Base-by-base conservation (phyloP, 2,888 invertebrate species). In the Apodemia zela region DNA sequence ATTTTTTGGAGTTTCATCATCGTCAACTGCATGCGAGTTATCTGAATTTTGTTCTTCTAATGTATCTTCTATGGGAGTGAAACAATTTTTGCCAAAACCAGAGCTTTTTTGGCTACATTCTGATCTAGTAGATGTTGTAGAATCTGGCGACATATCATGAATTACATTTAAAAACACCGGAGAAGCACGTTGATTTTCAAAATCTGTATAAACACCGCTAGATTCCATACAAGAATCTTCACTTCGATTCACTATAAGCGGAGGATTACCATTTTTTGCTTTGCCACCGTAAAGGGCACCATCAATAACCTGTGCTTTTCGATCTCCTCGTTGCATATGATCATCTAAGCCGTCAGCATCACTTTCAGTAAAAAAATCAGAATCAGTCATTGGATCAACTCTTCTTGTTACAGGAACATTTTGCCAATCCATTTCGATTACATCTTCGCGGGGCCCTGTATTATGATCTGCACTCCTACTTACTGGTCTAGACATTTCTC, bases 361-460 rank as follows among this genome's bases (percentile, higher is more conserved):
- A 76, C 97, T 97, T 87, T 97, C 97, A 7, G 97, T 97, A 79
- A 96, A 97, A 85, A 97, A 97, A 84, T 97, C 97, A 0, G 97
- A 97, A 85, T 97, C 97, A 0, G 97, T 97, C 97, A 97, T 96
- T 1, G 97, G 96, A 82, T 97, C 96, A 70, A 95, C 94, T 68
- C 96, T 92, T 72, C 95, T 89, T 65, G 94, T 93, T 60, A 94
- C 92, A 0, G 94, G 94, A 47, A 93, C 93, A 79, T 93, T 93
- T 72, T 93, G 92, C 89, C 92, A 92, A 66, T 93, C 92, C 89
- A 92, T 91, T 79, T 92, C 92, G 66, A 92, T 84, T 21, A 84
- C 90, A 72, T 93, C 91, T 71, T 89, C 91, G 69, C 92, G 79
- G 63, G 93, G 87, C 15, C 89, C 93, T 72, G 93, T 93, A 5